Evolutionary conservation across 2,888 invertebrate genomes (phyloP).

Genomic region (Plagodis dolabraria): DNA sequence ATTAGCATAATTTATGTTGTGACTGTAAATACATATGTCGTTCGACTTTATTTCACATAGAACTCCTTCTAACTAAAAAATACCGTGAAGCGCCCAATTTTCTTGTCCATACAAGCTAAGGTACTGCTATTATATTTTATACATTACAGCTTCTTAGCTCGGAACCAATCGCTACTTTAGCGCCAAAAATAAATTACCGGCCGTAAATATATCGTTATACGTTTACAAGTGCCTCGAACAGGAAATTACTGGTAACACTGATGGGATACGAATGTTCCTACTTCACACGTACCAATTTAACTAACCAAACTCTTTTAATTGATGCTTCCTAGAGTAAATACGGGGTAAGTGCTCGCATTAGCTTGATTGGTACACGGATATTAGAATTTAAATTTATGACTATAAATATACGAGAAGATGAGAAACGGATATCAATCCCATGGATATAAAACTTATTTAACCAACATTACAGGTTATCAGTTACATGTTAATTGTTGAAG

Average conservation of each 20-base stretch:
- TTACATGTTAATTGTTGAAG: too few species aligned
- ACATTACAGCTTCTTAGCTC: neutral
- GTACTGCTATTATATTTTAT: neutral
- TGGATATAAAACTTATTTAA: constrained; percentile 6
- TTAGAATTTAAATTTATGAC: constrained; percentile 31
- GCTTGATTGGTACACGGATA: constrained; percentile 35
- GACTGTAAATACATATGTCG: too few species aligned
- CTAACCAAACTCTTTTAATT: constrained; percentile 34
- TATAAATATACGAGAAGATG: constrained; percentile 22
- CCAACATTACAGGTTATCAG: too few species aligned
- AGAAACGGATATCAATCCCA: constrained; percentile 32
- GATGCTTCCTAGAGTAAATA: constrained; percentile 38
- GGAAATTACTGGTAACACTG: constrained; percentile 54
- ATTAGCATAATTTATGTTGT: too few species aligned
- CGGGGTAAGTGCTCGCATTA: constrained; percentile 31
- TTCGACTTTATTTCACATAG: too few species aligned
- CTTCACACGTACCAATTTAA: constrained; percentile 39
- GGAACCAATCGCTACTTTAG: constrained; percentile 31
- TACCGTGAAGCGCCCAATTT: too few species aligned
- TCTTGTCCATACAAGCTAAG: neutral
- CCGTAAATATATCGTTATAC: constrained; percentile 61
- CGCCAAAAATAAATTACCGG: constrained; percentile 55
- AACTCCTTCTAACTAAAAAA: too few species aligned
- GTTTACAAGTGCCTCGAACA: constrained; percentile 50
- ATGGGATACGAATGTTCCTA: constrained; percentile 34